These are phyloP conservation scores for Drosophila pseudoobscura DNA, from an alignment of 1,140 invertebrate genomes.

Conservation along the genomic window DNA sequence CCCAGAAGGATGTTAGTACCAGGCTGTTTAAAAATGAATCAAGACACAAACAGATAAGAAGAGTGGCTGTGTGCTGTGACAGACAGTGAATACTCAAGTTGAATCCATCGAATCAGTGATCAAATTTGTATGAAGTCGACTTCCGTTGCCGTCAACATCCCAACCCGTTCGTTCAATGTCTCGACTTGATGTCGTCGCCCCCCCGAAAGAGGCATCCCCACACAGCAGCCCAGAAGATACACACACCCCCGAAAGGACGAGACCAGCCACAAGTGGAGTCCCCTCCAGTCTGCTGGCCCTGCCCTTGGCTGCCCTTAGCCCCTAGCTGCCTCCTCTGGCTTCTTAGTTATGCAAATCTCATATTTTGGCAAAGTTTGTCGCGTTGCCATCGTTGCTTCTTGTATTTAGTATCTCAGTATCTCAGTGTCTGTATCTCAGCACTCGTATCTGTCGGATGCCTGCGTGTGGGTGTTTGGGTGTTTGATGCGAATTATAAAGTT, in stretches of 20 bases:
- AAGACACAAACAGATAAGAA: no score
- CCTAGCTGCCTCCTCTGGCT: constrained; percentile 28
- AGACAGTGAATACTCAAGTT: constrained; percentile 25
- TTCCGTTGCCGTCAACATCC: constrained; percentile 18
- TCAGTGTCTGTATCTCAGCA: constrained; percentile 1
- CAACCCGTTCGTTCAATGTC: constrained; percentile 1
- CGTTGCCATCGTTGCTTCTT: background rate
- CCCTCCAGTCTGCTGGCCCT: background rate
- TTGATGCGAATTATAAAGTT: constrained; percentile 58
- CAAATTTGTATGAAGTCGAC: constrained; percentile 26
- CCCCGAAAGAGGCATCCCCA: no score
- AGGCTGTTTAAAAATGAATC: no score
- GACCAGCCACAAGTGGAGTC: no score
- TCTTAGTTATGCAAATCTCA: constrained; percentile 70
- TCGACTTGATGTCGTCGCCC: no score
- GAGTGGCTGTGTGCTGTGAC: background rate
- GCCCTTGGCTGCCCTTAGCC: background rate
- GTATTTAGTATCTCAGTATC: constrained; percentile 13
- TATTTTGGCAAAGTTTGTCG: constrained; percentile 57
- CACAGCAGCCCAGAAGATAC: no score
- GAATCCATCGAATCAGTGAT: constrained; percentile 31
- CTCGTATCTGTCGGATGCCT: no score
- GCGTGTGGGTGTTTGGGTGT: constrained; percentile 3
- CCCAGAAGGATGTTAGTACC: no score
- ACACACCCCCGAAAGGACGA: no score